A percentile compares a stretch with the other conserved stretches of the same genome.
phyloP scores from a whole-genome alignment of 2,797 vertebrate genomes.

The Tokudaia muenninki region DNA sequence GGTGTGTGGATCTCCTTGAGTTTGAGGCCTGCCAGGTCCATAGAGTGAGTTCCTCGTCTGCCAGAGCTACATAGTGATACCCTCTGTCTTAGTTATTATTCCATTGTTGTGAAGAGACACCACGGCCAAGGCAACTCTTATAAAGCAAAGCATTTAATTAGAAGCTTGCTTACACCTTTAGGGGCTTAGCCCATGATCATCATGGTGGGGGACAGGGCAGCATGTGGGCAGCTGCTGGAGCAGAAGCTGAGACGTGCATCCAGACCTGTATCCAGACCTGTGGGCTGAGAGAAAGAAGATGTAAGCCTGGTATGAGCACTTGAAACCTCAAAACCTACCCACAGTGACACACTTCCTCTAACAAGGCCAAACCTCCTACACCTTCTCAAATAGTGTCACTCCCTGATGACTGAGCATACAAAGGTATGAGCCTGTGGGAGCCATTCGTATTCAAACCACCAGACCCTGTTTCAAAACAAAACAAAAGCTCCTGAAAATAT shows the following conservation, averaged over 20 bases:
- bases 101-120: neutral
- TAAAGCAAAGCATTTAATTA: neutral
- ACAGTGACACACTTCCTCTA: neutral
- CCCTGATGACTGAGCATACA: neutral
- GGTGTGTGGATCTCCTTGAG: neutral
- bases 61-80: neutral
- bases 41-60: neutral
- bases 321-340: too few relatives aligned
- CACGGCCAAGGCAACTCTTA: neutral
- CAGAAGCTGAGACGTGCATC: too few relatives aligned
- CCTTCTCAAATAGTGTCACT: neutral
- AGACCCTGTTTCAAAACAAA: neutral
- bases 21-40: neutral
- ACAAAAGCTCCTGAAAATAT: neutral
- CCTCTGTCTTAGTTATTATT: neutral
- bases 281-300: too few relatives aligned
- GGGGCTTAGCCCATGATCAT: neutral
- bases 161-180: neutral
- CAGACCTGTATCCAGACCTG: too few relatives aligned
- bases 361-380: neutral
- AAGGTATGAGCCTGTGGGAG: neutral
- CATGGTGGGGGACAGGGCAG: neutral
- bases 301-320: too few relatives aligned
- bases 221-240: too few relatives aligned
- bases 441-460: neutral